These are phyloP conservation scores for Torymus tubicola DNA, from an alignment of 2,888 invertebrate genomes.

Conservation along the genomic window DNA sequence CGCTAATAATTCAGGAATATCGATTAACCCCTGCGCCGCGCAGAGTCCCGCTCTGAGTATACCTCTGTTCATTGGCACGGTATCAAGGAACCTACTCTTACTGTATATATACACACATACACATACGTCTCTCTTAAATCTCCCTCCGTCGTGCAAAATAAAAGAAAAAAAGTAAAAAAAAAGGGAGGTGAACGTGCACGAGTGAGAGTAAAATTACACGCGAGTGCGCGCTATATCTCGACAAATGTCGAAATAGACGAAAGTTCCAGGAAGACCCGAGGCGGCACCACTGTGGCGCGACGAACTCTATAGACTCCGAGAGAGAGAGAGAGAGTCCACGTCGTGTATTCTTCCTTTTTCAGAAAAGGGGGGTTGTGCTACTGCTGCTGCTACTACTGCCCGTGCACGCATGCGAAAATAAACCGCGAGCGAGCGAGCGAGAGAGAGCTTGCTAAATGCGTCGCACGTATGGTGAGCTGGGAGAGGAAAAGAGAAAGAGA, in stretches of 20 bases:
- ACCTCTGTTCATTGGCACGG: no score
- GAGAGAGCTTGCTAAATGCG: conserved; percentile 30
- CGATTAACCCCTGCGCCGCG: no score
- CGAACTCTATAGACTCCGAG: conserved; percentile 22
- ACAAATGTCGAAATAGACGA: conserved; percentile 55
- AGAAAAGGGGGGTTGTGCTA: conserved; percentile 29
- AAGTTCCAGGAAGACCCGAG: conserved; percentile 53
- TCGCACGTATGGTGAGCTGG: conserved; percentile 21
- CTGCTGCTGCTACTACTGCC: neutral
- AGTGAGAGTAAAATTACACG: conserved; percentile 23
- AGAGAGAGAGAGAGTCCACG: no score
- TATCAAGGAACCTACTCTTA: no score
- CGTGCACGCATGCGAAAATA: conserved; percentile 40
- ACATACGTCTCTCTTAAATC: neutral
- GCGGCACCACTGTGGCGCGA: conserved; percentile 39
- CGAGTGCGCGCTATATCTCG: conserved; percentile 12
- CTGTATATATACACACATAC: no score
- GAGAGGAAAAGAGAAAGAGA: conserved; percentile 27
- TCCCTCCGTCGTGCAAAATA: neutral
- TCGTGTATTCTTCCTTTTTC: conserved; percentile 50
- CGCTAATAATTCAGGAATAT: no score
- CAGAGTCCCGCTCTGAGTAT: no score
- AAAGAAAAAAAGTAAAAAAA: neutral
- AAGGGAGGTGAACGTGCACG: no score
- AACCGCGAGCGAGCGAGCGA: conserved; percentile 46